These are phyloP conservation scores for Ophthalmolycus amberensis DNA, from an alignment of 2,113 vertebrate species.

Conservation along the genomic window DNA sequence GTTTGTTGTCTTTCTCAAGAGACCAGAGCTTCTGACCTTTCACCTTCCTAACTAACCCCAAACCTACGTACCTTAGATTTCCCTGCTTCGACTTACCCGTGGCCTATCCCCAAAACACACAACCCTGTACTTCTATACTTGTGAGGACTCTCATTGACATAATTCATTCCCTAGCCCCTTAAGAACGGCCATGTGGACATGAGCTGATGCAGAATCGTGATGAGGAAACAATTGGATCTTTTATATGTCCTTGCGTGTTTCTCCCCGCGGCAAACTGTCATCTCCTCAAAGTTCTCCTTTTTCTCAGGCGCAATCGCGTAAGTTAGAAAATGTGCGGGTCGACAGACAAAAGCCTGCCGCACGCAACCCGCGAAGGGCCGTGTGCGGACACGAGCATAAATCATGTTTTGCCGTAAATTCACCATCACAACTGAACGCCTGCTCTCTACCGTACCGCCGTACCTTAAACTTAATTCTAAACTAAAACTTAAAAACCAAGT, in stretches of 20 bases:
- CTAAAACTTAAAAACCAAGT: background rate
- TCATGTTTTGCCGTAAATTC: background rate
- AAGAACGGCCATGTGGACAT: background rate
- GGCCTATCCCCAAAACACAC: constrained; percentile 28
- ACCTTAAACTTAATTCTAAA: background rate
- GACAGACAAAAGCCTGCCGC: background rate
- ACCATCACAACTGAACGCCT: background rate
- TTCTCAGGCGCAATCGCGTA: background rate
- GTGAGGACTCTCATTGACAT: background rate
- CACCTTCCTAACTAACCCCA: constrained; percentile 63
- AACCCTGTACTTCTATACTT: background rate
- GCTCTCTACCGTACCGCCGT: background rate
- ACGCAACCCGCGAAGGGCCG: too few relatives aligned
- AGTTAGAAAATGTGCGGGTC: too few relatives aligned
- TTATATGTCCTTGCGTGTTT: background rate
- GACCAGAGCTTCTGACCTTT: constrained; percentile 70
- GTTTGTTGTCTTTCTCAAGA: constrained; percentile 70
- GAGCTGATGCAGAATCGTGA: background rate
- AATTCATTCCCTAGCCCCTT: background rate
- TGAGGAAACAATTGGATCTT: background rate
- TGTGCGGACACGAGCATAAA: background rate
- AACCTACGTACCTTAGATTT: constrained; percentile 44
- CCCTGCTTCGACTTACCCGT: constrained; percentile 40
- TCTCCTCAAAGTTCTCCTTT: background rate
- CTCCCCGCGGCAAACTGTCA: background rate